Evolutionary conservation across 2,888 invertebrate species (phyloP), one percentile per base, ranked within the genome.

Genomic region (Diplazon laetatorius): DNA sequence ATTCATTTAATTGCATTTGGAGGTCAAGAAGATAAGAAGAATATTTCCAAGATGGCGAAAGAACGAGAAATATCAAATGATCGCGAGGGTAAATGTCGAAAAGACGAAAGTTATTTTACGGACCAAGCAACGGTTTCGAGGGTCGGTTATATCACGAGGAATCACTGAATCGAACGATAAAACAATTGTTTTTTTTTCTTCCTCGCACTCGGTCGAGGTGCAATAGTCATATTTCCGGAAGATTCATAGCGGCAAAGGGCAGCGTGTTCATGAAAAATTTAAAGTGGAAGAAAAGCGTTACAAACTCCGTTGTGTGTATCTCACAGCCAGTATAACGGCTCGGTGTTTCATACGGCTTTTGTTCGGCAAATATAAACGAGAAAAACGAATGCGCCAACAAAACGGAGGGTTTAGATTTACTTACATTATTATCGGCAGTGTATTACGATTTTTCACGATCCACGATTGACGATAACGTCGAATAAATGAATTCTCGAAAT

Each of bases 161-260:
- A 84, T 82, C 80, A 76, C 77, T 78, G 81, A 79, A 83, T 83
- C 80, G 80, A 78, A 80, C 82, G 68, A 83, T 84, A 84, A 83
- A 84, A 76, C 83, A 84, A 84, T 83, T 80, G 83, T 83, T 80
- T 73, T 77, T 63, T 44, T 57, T 39, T 65, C 69, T n/a, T n/a
- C n/a, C n/a, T n/a, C n/a, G n/a, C n/a, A n/a, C n/a, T n/a, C n/a
- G n/a, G 16, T 59, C 42, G 25, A 59, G 59, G 37, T 68, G 73
- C 80, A 77, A 79, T 76, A 80, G 81, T 82, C 78, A 83, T 83
- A 84, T 84, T 83, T 84, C 72, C 72, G 66, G 66, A 76, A 82
- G 82, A 83, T 81, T 81, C 83, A 84, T 80, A 83, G 72, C 80
- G 74, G 77, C 79, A 82, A 84, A 84, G 81, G 83, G 82, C 82